Percentiles rank a stretch among this genome's conserved stretches.
Evolutionary conservation across 2,797 vertebrate species (phyloP).

Genomic region (Micromesistius poutassou): DNA sequence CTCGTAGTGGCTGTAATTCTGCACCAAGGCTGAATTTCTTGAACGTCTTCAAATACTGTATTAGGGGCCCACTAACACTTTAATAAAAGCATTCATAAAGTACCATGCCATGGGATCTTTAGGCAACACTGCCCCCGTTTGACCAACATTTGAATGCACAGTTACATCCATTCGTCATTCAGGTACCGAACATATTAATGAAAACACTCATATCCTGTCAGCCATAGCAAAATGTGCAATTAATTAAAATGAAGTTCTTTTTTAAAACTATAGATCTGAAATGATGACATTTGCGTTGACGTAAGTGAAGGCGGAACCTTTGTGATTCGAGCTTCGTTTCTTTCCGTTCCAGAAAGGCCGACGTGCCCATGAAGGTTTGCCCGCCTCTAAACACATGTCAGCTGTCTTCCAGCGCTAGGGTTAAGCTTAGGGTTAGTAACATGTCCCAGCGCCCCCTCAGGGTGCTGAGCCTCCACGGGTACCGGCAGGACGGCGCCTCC

Average conservation of each 20-base stretch:
- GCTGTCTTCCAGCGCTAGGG: background rate
- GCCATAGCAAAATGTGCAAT: background rate
- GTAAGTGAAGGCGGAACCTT: background rate
- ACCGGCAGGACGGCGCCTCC: constrained; percentile 79
- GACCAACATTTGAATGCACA: background rate
- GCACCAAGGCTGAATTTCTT: too few relatives aligned
- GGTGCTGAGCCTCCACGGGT: constrained; percentile 84
- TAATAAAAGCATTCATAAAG: too few relatives aligned
- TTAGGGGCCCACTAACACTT: too few relatives aligned
- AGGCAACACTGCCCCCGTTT: background rate
- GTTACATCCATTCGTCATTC: background rate
- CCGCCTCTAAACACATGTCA: background rate
- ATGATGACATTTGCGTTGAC: background rate
- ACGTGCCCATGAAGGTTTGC: background rate
- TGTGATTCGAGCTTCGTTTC: background rate
- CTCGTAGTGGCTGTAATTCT: too few relatives aligned
- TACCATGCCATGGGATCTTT: too few relatives aligned
- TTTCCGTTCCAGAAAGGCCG: background rate
- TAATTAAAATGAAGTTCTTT: background rate
- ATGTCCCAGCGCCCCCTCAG: constrained; percentile 62
- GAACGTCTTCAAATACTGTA: too few relatives aligned
- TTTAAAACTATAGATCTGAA: background rate
- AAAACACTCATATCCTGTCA: background rate
- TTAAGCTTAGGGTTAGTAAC: background rate
- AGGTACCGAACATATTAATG: background rate